Evolutionary conservation across 2,113 vertebrate genomes (phyloP), one percentile per base, ranked within the genome.

Genomic region (Empidonax traillii): DNA sequence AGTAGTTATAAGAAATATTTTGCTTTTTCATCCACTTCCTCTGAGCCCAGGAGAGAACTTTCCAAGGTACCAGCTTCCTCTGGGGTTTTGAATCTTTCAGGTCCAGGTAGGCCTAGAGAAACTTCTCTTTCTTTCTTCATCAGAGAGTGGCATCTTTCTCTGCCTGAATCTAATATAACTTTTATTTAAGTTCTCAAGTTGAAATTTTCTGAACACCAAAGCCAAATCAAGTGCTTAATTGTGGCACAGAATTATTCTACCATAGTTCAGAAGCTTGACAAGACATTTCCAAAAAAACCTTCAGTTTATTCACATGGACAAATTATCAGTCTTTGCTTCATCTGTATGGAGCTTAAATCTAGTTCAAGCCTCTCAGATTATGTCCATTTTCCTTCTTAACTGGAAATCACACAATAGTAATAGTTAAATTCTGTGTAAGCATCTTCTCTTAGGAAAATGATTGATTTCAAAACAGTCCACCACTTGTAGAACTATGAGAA

Each of bases 391-490:
- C 69, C 39, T 94, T 95, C 93, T 85, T 96, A 93, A 96, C 88
- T 93, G 93, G 87, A 96, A 97, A 97, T 93, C 83, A 90, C 51
- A 79, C 66, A 87, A 73, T 58, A 94, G 97, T 35, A 21, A 77
- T 44, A 69, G 68, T 56, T 82, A 94, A 95, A 82, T 90, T 91
- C 43, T 28, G 7, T 85, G 74, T 39, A 89, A 72, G 82, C 35
- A 90, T 95, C 88, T 96, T 95, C 81, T 88, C 37, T 14, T 61
- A 87, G 94, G 44, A 89, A 49, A 96, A 95, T 85, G 80, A 67
- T 52, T 93, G 83, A 67, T 94, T 96, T 93, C 46, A 92, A 69
- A 94, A 68, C 37, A 92, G 69, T 71, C 27, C 49, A 62, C 31
- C 58, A 23, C 62, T 90, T 93, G 83, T 19, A 94, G 66, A 85